Percentiles rank a stretch among this genome's conserved stretches.
phyloP scores from a whole-genome alignment of 2,888 invertebrate species.

The Alentia gelatinosa region DNA sequence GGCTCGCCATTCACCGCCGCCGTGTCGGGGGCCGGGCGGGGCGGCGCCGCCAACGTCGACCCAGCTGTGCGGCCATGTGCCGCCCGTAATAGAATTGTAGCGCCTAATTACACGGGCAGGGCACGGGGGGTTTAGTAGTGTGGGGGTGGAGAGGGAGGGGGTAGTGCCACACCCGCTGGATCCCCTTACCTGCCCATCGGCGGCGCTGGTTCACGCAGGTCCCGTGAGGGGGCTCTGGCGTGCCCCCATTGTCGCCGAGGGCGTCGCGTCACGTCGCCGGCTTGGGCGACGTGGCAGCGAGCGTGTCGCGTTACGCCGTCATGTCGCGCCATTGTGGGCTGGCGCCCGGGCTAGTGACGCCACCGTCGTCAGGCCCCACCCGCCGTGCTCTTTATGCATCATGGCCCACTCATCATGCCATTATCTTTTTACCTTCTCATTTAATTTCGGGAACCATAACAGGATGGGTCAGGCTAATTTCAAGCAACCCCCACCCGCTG shows the following conservation, averaged over 20 bases:
- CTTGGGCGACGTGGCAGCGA: background rate
- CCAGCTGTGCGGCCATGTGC: conserved; percentile 50
- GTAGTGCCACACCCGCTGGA: background rate
- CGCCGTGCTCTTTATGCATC: conserved; percentile 5
- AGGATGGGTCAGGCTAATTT: background rate
- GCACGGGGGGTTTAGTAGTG: background rate
- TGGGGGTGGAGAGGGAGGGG: background rate
- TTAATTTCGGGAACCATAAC: conserved; percentile 11
- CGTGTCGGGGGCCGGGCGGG: background rate
- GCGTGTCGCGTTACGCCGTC: conserved; percentile 12
- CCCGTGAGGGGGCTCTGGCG: background rate
- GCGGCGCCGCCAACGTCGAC: background rate
- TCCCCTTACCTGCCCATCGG: background rate
- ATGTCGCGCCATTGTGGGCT: background rate
- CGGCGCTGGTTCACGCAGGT: background rate
- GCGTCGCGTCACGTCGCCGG: background rate
- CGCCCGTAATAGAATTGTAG: conserved; percentile 40
- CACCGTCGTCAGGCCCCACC: background rate
- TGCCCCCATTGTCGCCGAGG: background rate
- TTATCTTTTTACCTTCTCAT: conserved; percentile 52
- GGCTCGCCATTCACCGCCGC: background rate
- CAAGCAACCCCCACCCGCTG: background rate
- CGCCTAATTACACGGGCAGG: conserved; percentile 34
- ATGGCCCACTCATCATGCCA: background rate
- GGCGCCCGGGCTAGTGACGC: background rate